phyloP scores from a whole-genome alignment of 2,888 invertebrate species.

The Zele albiditarsus region DNA sequence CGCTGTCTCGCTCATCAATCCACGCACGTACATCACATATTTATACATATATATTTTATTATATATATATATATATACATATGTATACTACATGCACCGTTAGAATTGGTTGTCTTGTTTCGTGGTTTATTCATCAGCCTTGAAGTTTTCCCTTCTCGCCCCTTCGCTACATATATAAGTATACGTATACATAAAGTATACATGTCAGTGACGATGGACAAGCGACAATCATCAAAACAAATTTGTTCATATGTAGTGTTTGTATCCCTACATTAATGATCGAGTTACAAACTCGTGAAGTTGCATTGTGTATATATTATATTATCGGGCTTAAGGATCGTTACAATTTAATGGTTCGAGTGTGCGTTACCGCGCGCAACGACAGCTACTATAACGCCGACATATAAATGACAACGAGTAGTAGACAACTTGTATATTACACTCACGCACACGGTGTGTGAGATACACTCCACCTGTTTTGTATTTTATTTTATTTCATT shows the following conservation, averaged over 20 bases:
- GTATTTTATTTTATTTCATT: background rate
- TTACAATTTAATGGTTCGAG: slow-evolving; percentile 10
- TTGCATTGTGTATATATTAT: background rate
- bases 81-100: slow-evolving; percentile 49
- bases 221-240: slow-evolving; percentile 23
- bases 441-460: slow-evolving; percentile 4
- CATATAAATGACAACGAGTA: background rate
- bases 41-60: no score
- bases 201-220: background rate
- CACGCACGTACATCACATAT: slow-evolving; percentile 21
- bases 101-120: slow-evolving; percentile 38
- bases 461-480: slow-evolving; percentile 16
- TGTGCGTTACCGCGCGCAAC: slow-evolving; percentile 2
- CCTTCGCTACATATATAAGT: no score
- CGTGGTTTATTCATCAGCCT: slow-evolving; percentile 40
- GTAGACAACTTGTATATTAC: background rate
- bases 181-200: background rate
- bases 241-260: background rate
- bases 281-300: slow-evolving; percentile 8
- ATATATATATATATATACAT: slow-evolving; percentile 8
- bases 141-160: slow-evolving; percentile 7
- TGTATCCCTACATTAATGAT: background rate
- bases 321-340: slow-evolving; percentile 4
- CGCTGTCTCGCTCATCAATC: slow-evolving; percentile 32
- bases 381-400: background rate